Conservation (phyloP, 2,113 vertebrate genomes). For the Caranx melampygus region DNA sequence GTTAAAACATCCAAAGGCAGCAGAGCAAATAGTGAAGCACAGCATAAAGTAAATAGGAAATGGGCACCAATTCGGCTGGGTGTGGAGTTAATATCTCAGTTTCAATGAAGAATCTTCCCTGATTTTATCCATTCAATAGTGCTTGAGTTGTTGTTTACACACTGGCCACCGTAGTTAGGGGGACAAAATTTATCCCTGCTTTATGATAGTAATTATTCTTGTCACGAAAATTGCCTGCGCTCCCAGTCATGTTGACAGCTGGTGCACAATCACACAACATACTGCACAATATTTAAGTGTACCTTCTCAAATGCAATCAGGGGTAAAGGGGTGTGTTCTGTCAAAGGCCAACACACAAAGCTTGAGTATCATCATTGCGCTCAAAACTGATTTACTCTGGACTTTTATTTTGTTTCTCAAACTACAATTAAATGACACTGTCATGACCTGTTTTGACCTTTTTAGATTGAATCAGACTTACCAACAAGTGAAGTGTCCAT, state of each 20-base stretch:
- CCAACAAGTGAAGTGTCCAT: neutral
- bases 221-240: conserved; percentile 6
- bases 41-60: neutral
- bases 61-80: neutral
- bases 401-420: neutral
- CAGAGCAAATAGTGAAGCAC: neutral
- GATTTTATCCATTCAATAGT: neutral
- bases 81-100: conserved; percentile 1
- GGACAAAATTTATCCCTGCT: neutral
- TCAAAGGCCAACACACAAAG: neutral
- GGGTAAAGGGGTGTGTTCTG: neutral
- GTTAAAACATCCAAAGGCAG: neutral
- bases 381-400: neutral
- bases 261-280: neutral
- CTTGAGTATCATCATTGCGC: neutral
- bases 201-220: conserved; percentile 10
- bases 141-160: conserved; percentile 18
- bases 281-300: neutral
- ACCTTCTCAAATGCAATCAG: neutral
- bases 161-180: neutral
- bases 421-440: neutral
- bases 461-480: neutral
- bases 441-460: neutral
- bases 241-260: conserved; percentile 26
- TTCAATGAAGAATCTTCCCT: conserved; percentile 20